These are phyloP conservation scores for Drosophila pseudoananassae DNA, from an alignment of 1,140 invertebrate species.

Conservation along the genomic window DNA sequence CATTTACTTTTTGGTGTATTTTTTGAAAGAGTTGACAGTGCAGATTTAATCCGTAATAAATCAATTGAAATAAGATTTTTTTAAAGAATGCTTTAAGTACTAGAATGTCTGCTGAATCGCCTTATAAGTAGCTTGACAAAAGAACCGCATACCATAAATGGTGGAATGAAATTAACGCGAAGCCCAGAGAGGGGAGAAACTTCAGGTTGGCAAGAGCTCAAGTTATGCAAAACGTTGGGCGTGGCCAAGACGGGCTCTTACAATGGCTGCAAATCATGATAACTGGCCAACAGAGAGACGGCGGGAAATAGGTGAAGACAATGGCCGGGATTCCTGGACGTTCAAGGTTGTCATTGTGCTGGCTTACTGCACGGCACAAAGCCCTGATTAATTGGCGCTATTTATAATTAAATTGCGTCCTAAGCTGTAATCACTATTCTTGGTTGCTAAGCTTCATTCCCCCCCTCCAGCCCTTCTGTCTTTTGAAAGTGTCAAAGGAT, in stretches of 20 bases:
- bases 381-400: constrained; percentile 64
- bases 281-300: constrained; percentile 8
- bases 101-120: constrained; percentile 19
- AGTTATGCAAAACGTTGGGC: constrained; percentile 55
- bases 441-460: constrained; percentile 22
- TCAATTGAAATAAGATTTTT: neutral
- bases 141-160: constrained; percentile 60
- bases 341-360: constrained; percentile 41
- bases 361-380: constrained; percentile 38
- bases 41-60: neutral
- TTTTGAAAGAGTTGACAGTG: constrained; percentile 33
- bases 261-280: constrained; percentile 57
- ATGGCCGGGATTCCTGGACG: constrained; percentile 17
- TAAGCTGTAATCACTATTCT: constrained; percentile 53
- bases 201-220: constrained; percentile 32
- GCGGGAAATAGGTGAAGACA: constrained; percentile 30
- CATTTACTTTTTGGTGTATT: constrained; percentile 9
- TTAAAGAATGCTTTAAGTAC: constrained; percentile 6
- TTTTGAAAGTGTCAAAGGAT: constrained; percentile 33
- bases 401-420: constrained; percentile 65
- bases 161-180: constrained; percentile 77
- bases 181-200: constrained; percentile 10
- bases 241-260: constrained; percentile 23
- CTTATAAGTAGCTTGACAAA: neutral
- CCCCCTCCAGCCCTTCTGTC: neutral